Percentiles rank a stretch among this genome's conserved stretches.
phyloP scores from a whole-genome alignment of 92 coral and sea anemone species.

The Galaxea fascicularis region DNA sequence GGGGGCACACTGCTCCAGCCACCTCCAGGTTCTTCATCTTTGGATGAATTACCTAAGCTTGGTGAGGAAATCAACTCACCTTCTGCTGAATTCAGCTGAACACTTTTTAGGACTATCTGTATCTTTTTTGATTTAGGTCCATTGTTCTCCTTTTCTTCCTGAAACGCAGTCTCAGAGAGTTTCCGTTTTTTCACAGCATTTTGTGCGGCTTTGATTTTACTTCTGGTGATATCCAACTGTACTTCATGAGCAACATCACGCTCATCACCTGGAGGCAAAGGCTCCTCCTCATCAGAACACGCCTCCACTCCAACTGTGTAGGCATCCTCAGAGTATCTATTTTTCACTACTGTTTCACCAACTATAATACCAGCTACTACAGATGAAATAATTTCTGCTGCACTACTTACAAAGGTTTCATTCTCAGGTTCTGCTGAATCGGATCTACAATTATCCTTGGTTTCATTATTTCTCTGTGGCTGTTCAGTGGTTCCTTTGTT shows the following conservation, averaged over 20 bases:
- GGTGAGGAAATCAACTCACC: conserved; percentile 20
- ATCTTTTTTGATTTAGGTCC: conserved; percentile 71
- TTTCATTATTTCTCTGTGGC: not conserved
- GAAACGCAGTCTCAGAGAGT: conserved; percentile 57
- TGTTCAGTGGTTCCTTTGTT: not conserved
- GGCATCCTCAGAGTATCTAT: conserved; percentile 71
- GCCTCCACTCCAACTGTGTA: conserved; percentile 72
- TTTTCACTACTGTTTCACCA: conserved; percentile 27
- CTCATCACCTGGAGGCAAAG: conserved; percentile 87
- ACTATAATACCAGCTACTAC: conserved; percentile 60
- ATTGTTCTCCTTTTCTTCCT: conserved; percentile 67
- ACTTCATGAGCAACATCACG: conserved; percentile 74
- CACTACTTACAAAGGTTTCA: conserved; percentile 15
- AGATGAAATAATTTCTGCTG: conserved; percentile 71
- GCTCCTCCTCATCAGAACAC: conserved; percentile 84
- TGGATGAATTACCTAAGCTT: conserved; percentile 11
- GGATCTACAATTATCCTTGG: not conserved
- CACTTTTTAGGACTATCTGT: conserved; percentile 67
- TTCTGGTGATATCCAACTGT: conserved; percentile 65
- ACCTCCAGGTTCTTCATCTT: conserved; percentile 47
- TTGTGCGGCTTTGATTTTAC: conserved; percentile 74
- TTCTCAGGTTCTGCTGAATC: conserved; percentile 27
- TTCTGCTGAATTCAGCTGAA: conserved; percentile 58
- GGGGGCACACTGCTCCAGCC: conserved; percentile 46
- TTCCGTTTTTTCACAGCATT: conserved; percentile 79